Evolutionary conservation across 2,797 vertebrate genomes (phyloP), one percentile per base, ranked within the genome.

Genomic region (Protonibea diacanthus): DNA sequence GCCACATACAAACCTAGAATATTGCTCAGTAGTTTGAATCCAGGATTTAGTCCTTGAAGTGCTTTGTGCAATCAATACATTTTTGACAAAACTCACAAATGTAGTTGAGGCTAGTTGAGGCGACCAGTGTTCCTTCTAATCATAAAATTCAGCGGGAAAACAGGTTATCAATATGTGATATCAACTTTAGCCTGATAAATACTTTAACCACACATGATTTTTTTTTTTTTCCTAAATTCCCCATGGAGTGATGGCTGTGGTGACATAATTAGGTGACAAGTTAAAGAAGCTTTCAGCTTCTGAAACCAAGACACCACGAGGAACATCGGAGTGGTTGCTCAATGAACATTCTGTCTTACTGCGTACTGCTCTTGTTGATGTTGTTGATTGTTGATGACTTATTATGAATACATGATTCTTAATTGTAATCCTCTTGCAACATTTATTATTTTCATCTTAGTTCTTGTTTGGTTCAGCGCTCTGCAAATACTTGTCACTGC

Each of bases 201-300:
- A 42, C 4, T 42, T 13, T 3, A 42, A 42, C 42, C n/a, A n/a
- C 33, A 9, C 13, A 33, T 14, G 33, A 33, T 33, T 33, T 7
- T 2, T 49, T 0, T 29, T 42, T 9, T 2, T 17, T 38, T 29
- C 44, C 25, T n/a, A 11, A 6, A 67, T 33, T 68, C 62, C 56
- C 71, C 20, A 20, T 14, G 57, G 74, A 40, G 48, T 10, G 1
- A 60, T 23, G 25, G 21, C 62, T 29, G 45, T 2, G 1, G 2
- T 86, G 0, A 57, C 14, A 33, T 74, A 11, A 71, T 10, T n/a
- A 13, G 10, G 27, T 38, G 58, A 79, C 56, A 33, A 45, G 4
- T 58, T 82, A 84, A 83, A 85, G 1, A 74, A 25, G 13, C 74
- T 8, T 17, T 84, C 25, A 59, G 60, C 29, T 44, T 15, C 0